Base-by-base conservation (phyloP, 2,888 invertebrate species). In the Ormyrus pomaceus region DNA sequence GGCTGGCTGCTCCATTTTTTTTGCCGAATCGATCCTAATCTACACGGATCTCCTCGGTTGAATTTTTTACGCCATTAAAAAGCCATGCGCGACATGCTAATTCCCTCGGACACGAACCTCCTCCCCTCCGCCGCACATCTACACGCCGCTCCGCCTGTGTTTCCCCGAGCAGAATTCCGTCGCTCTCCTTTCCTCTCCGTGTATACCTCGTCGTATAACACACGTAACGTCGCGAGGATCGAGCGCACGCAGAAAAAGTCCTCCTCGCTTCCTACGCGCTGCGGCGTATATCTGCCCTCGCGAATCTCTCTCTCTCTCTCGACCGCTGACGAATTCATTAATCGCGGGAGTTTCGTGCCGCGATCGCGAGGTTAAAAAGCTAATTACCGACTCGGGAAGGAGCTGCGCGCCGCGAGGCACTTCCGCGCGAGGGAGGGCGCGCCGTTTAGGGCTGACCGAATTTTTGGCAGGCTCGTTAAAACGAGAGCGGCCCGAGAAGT, bases 321-420 rank as follows among this genome's bases (percentile, higher is more conserved):
- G 19, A 1, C 1, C 19, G 19, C 19, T 19, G 19, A 19, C 19
- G 69, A 75, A 75, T 75, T 75, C 75, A 59, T 75, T 75, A 71
- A 71, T 71, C 51, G 71, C 51, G 10, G 45, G 46, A 64, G 64
- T 61, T 9, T 61, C 61, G 61, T 61, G 61, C 45, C 46, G 70
- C 10, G 34, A 46, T 5, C 11, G 55, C 19, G 65, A 46, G 46
- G 50, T 6, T 6, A 55, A 11, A 64, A 45, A 55, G 56, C 3
- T 19, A 59, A 75, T 68, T 59, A 68, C n/a, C 9, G 51, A 19
- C 51, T 59, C 53, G 75, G 66, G 59, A 75, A 19, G 19, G 19
- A 19, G 19, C 1, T 1, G 19, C 19, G 19, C 19, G 1, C 1
- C 19, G 19, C 1, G 19, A 19, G 19, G 19, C 19, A 19, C 2